A percentile compares a stretch with the other conserved stretches of the same genome.
Conservation (phyloP, 1,140 invertebrate species). For the Brachionus rubens region DNA sequence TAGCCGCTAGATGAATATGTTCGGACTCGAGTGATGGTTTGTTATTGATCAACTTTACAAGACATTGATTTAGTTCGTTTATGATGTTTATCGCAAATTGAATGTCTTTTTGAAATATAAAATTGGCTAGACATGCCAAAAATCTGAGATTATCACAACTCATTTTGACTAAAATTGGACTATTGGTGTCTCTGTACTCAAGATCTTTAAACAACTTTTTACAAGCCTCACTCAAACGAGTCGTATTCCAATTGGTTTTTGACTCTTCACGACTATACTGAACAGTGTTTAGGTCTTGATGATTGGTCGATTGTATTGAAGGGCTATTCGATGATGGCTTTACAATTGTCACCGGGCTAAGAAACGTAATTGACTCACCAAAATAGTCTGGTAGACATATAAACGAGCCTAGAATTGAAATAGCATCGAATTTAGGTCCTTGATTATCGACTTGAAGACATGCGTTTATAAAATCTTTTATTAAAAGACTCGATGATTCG, state of each 20-base stretch:
- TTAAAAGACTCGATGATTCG: constrained; percentile 78
- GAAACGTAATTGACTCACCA: constrained; percentile 70
- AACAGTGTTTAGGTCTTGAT: neutral
- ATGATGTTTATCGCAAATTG: constrained; percentile 45
- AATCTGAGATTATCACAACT: constrained; percentile 32
- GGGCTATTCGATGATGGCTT: neutral
- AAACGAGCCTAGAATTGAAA: constrained; percentile 82
- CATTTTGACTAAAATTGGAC: constrained; percentile 19
- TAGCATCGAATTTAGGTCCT: constrained; percentile 82
- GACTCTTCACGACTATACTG: neutral
- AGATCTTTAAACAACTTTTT: constrained; percentile 38
- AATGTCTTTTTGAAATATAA: constrained; percentile 43
- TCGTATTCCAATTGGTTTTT: neutral
- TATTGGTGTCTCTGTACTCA: neutral
- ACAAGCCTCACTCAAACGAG: neutral
- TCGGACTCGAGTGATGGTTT: constrained; percentile 21
- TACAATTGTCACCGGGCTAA: neutral
- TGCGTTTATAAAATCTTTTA: constrained; percentile 84
- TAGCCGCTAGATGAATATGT: constrained; percentile 38
- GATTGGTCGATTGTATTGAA: neutral
- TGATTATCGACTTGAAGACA: constrained; percentile 72
- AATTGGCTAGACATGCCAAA: constrained; percentile 27
- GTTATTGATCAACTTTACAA: constrained; percentile 35
- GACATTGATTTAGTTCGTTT: constrained; percentile 39
- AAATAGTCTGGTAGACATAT: constrained; percentile 75